A percentile compares a stretch with the other conserved stretches of the same genome.
Evolutionary conservation across 2,113 vertebrate genomes (phyloP).

Genomic region (Phyllostomus discolor): DNA sequence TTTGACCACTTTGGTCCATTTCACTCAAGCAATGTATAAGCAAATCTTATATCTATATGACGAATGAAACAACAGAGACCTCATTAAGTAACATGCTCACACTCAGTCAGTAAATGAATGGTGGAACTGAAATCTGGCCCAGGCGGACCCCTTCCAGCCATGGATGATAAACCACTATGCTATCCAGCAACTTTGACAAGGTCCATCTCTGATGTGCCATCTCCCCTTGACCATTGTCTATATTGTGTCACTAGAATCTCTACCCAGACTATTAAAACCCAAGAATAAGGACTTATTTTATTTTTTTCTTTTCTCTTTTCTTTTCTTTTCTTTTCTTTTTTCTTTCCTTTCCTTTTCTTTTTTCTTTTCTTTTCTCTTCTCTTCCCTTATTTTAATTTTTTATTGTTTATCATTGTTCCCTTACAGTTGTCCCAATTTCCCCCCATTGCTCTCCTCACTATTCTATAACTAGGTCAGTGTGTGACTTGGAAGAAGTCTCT

Average conservation of each 20-base stretch:
- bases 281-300: too few species aligned
- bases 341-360: too few species aligned
- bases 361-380: too few species aligned
- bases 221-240: neutral
- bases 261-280: neutral
- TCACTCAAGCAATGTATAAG: neutral
- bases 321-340: too few species aligned
- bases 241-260: neutral
- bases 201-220: neutral
- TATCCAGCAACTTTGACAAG: neutral
- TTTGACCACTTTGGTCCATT: neutral
- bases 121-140: neutral
- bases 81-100: neutral
- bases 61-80: neutral
- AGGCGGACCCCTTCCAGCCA: neutral
- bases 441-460: neutral
- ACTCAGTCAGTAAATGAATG: neutral
- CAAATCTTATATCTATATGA: neutral
- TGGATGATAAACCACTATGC: neutral
- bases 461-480: neutral
- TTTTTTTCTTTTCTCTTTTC: too few species aligned
- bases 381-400: too few species aligned
- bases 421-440: too few species aligned
- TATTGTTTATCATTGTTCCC: too few species aligned
- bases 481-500: neutral